A percentile compares a stretch with the other conserved stretches of the same genome.
phyloP scores from a whole-genome alignment of 2,797 vertebrate genomes.

The Staurois parvus region DNA sequence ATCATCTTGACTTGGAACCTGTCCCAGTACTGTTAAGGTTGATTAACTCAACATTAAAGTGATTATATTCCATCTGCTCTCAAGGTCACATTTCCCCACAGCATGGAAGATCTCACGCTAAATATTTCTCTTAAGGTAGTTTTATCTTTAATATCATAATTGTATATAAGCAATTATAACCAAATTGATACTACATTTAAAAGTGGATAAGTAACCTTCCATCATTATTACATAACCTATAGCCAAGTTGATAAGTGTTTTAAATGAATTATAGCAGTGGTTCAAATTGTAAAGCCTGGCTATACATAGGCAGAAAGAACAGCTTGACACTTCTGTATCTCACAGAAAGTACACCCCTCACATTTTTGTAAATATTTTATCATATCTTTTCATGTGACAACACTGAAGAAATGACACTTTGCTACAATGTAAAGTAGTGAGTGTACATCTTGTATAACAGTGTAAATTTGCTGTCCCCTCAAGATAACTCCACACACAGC shows the following conservation, averaged over 20 bases:
- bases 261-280: neutral
- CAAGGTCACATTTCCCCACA: slow-evolving; percentile 73
- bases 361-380: too few species aligned
- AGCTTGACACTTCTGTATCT: neutral
- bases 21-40: slow-evolving; percentile 69
- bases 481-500: too few species aligned
- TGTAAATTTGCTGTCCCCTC: too few species aligned
- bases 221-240: neutral
- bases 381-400: too few species aligned
- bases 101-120: neutral
- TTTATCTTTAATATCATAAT: neutral
- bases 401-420: too few species aligned
- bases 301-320: neutral
- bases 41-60: slow-evolving; percentile 75
- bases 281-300: too few species aligned
- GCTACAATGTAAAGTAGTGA: too few species aligned
- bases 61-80: slow-evolving; percentile 73
- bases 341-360: too few species aligned
- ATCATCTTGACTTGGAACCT: slow-evolving; percentile 71
- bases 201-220: neutral
- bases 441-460: too few species aligned
- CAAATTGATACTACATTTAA: neutral
- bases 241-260: neutral
- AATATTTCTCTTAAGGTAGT: neutral
- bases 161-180: neutral